Conservation (phyloP, 1,140 invertebrate species). For the Hesperophylax magnus region DNA sequence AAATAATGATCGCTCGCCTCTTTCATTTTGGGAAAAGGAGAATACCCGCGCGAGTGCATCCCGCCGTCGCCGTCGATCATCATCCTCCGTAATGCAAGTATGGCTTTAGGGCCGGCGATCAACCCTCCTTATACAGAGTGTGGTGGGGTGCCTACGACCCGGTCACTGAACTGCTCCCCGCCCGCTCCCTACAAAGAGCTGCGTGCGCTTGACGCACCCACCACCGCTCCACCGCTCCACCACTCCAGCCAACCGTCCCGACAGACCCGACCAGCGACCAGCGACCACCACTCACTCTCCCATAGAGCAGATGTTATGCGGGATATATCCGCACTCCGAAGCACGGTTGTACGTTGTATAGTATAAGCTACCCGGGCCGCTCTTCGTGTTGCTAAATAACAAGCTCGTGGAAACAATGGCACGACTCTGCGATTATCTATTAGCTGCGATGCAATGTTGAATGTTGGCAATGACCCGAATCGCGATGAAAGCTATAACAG, state of each 20-base stretch:
- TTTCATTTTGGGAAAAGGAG: not conserved
- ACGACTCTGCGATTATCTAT: conserved; percentile 14
- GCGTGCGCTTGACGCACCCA: conserved; percentile 7
- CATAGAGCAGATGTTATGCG: too few relatives aligned
- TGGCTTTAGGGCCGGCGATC: not conserved
- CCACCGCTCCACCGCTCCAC: not conserved
- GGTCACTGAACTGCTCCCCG: not conserved
- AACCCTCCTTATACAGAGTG: not conserved
- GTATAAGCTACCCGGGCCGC: not conserved
- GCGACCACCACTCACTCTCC: too few relatives aligned
- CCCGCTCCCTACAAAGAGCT: not conserved
- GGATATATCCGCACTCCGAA: too few relatives aligned
- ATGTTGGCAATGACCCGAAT: conserved; percentile 28
- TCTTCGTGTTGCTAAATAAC: conserved; percentile 9
- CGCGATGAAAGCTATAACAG: not conserved
- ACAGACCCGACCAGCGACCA: too few relatives aligned
- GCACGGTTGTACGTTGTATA: too few relatives aligned
- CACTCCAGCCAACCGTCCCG: too few relatives aligned
- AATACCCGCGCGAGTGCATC: not conserved
- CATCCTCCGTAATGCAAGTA: not conserved
- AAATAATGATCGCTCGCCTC: not conserved
- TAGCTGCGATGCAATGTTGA: not conserved
- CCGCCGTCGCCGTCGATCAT: too few relatives aligned
- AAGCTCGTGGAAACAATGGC: conserved; percentile 13
- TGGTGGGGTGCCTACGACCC: not conserved